Base-by-base conservation (phyloP, 2,797 vertebrate genomes). In the Pempheris klunzingeri region DNA sequence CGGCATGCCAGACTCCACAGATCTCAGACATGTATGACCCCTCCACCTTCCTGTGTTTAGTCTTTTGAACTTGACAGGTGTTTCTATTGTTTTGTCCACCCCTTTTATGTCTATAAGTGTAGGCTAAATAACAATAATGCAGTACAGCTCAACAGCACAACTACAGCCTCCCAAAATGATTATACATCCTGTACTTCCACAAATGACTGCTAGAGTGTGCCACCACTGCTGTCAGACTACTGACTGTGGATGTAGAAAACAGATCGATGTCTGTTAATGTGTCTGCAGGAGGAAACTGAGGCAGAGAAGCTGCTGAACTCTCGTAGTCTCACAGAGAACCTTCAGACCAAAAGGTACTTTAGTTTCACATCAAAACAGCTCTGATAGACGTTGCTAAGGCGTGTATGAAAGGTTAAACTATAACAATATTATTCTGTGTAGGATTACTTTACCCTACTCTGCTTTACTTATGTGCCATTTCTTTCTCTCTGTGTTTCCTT, bases 281-380 rank as follows among this genome's bases (percentile, higher is more conserved):
- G 38, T 81, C 60, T 59, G 22, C 77, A 93, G 92, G 82, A 76
- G 34, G 77, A 84, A 58, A 3, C 26, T 22, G 71, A 77, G 26
- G 3, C 44, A 0, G 75, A 83, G 32, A 74, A 82, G 74, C 44
- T 52, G 64, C 62, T 18, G 52, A 44, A 61, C 10, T 26, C 34
- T 69, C 36, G 18, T 3, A 38, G 26, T 79, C 26, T 53, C 22
- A 1, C 61, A 57, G 5, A 4, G 14, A 47, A 80, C 7, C 13
- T 39, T 62, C 63, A 66, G 17, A 58, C 34, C 26, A 30, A 68
- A 82, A 80, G 83, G 91, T 90, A 85, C 4, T 18, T 49, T 1
- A 73, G n/a, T 32, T 63, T 78, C 12, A 58, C 17, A 47, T 50
- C 0, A 67, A 46, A 52, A 57, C 4, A n/a, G 20, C 24, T 20